Evolutionary conservation across 2,888 invertebrate genomes (phyloP).

Genomic region (Drosophila dives): DNA sequence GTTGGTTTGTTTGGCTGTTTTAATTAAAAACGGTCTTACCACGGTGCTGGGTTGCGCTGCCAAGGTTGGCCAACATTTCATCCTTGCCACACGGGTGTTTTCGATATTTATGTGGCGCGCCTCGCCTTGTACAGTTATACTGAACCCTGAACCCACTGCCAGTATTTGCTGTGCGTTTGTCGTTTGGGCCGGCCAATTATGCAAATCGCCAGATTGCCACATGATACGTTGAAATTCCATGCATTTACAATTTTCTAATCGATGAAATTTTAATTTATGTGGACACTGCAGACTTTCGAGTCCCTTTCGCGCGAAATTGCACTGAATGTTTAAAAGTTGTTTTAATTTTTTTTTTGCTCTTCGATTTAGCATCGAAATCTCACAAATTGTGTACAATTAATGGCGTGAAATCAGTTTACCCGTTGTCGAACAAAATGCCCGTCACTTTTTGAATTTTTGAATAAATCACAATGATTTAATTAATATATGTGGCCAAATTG

Average conservation of each 20-base stretch:
- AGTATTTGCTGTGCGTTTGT: constrained; percentile 63
- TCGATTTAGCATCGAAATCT: neutral
- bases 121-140: constrained; percentile 3
- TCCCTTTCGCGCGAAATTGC: constrained; percentile 2
- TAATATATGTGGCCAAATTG: constrained; percentile 49
- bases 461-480: constrained; percentile 60
- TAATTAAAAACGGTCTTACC: constrained; percentile 61
- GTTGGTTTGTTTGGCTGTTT: constrained; percentile 54
- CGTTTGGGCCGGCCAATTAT: constrained; percentile 74
- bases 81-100: constrained; percentile 18
- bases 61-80: constrained; percentile 24
- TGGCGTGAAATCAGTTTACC: constrained; percentile 3
- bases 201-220: constrained; percentile 81
- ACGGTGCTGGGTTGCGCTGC: constrained; percentile 9
- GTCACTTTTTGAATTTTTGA: constrained; percentile 18
- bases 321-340: constrained; percentile 19
- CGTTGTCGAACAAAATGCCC: constrained; percentile 12
- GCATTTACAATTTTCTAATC: constrained; percentile 84
- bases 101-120: constrained; percentile 66
- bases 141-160: constrained; percentile 7
- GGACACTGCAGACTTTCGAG: constrained; percentile 37
- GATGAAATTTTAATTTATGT: constrained; percentile 84
- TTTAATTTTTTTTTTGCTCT: neutral
- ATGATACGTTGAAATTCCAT: constrained; percentile 81
- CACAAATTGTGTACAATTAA: neutral